Percentiles rank a stretch among this genome's conserved stretches.
Evolutionary conservation across 2,113 vertebrate genomes (phyloP).

Genomic region (Oceanodroma tethys): DNA sequence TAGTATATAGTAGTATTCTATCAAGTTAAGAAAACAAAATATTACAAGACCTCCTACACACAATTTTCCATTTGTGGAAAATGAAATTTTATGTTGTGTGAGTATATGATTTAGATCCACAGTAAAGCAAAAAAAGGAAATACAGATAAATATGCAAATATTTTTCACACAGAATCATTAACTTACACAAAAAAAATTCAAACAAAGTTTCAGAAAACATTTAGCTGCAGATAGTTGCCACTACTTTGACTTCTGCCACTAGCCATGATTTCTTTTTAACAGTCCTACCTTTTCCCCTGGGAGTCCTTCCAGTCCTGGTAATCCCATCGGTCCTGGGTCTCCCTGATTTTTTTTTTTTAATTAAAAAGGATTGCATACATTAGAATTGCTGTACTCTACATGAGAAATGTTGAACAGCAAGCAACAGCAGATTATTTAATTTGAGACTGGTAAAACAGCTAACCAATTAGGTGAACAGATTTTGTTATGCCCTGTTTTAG

Average conservation of each 20-base stretch:
- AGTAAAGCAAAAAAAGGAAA: not conserved
- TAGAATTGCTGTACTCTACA: not conserved
- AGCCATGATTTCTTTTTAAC: not conserved
- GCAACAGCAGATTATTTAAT: not conserved
- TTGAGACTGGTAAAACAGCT: not conserved
- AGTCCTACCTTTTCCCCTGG: conserved; percentile 89
- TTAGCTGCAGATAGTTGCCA: not conserved
- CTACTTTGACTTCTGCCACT: not conserved
- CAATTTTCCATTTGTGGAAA: not conserved
- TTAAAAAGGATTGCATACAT: not conserved
- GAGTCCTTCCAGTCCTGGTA: conserved; percentile 93
- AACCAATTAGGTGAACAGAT: not conserved
- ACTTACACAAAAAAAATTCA: not conserved
- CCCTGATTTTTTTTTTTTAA: conserved; percentile 72
- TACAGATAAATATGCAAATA: not conserved
- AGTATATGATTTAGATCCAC: not conserved
- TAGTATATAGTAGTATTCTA: not conserved
- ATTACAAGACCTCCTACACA: not conserved
- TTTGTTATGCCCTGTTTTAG: not conserved
- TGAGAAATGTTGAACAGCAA: not conserved
- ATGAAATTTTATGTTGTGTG: not conserved
- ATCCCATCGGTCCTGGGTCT: conserved; percentile 90
- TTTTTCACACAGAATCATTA: not conserved
- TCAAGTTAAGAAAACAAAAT: not conserved
- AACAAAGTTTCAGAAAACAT: not conserved